Evolutionary conservation across 1,140 invertebrate species (phyloP).

Genomic region (Dufourea novaeangliae): DNA sequence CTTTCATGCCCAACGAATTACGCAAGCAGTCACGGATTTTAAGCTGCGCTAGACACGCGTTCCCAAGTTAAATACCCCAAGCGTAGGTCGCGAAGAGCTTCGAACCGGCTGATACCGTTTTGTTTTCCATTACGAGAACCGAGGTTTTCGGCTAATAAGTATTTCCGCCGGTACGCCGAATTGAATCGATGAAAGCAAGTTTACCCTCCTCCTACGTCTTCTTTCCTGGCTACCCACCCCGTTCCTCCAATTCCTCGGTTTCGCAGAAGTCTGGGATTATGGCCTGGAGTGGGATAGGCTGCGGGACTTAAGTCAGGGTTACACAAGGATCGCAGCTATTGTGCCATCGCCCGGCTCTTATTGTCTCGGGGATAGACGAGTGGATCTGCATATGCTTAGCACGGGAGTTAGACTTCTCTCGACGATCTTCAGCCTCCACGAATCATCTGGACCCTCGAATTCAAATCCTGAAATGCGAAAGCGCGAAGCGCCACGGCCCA

Average conservation of each 20-base stretch:
- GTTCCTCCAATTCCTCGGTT: slow-evolving; percentile 67
- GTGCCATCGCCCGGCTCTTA: slow-evolving; percentile 76
- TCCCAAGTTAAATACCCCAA: background rate
- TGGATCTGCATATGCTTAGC: slow-evolving; percentile 83
- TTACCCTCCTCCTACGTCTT: slow-evolving; percentile 37
- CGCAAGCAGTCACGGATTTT: background rate
- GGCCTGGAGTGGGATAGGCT: slow-evolving; percentile 79
- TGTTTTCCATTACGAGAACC: background rate
- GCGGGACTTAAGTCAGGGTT: slow-evolving; percentile 81
- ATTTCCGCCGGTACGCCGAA: background rate
- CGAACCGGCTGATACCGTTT: background rate
- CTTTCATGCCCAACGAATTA: background rate
- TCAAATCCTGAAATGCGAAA: slow-evolving; percentile 64
- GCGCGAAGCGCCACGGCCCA: slow-evolving; percentile 57
- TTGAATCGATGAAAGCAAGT: background rate
- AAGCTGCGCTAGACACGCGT: background rate
- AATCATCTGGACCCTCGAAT: slow-evolving; percentile 66
- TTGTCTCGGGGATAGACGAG: slow-evolving; percentile 82
- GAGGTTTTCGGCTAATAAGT: slow-evolving; percentile 22
- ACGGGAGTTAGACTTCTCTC: slow-evolving; percentile 76
- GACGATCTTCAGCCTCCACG: slow-evolving; percentile 61
- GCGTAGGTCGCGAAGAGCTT: background rate
- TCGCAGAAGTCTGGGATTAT: slow-evolving; percentile 78
- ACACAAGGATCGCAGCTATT: slow-evolving; percentile 82
- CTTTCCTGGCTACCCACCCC: slow-evolving; percentile 21